Conservation (phyloP, 1,140 invertebrate genomes). For the Dendroctonus ponderosae region DNA sequence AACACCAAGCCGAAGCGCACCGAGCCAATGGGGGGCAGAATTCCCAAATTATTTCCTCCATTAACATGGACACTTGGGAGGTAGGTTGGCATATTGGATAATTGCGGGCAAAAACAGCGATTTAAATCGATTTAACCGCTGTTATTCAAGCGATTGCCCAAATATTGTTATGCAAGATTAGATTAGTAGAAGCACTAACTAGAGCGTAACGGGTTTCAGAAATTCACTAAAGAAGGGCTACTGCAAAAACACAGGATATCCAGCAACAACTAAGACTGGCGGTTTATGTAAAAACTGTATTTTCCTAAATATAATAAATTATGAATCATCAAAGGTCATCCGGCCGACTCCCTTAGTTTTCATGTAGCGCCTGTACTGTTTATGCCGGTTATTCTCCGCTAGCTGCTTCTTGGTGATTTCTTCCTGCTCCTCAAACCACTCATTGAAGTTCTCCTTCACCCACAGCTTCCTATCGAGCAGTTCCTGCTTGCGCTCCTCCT, state of each 20-base stretch:
- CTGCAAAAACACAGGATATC: slow-evolving; percentile 36
- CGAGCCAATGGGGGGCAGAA: slow-evolving; percentile 42
- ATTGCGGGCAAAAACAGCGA: too few species aligned
- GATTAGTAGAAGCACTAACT: too few species aligned
- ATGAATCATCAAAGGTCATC: slow-evolving; percentile 79
- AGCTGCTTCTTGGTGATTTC: slow-evolving; percentile 78
- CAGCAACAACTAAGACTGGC: background rate
- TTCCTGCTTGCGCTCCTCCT: slow-evolving; percentile 72
- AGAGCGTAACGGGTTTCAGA: slow-evolving; percentile 25
- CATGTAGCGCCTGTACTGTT: slow-evolving; percentile 76
- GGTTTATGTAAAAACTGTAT: background rate
- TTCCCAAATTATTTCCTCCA: slow-evolving; percentile 53
- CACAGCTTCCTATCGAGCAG: slow-evolving; percentile 76
- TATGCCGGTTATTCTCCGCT: slow-evolving; percentile 74
- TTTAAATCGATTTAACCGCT: too few species aligned
- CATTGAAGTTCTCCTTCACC: slow-evolving; percentile 74
- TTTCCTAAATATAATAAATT: slow-evolving; percentile 37
- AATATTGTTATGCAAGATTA: too few species aligned
- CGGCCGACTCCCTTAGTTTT: slow-evolving; percentile 75
- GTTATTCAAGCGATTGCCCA: too few species aligned
- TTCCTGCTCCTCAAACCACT: slow-evolving; percentile 79
- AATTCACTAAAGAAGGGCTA: slow-evolving; percentile 40
- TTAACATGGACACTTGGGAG: slow-evolving; percentile 55
- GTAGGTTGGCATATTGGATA: slow-evolving; percentile 43
- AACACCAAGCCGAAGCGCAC: slow-evolving; percentile 46